Percentiles rank a stretch among this genome's conserved stretches.
These are phyloP conservation scores for Mimas tiliae DNA, from an alignment of 2,888 invertebrate species.

Conservation along the genomic window DNA sequence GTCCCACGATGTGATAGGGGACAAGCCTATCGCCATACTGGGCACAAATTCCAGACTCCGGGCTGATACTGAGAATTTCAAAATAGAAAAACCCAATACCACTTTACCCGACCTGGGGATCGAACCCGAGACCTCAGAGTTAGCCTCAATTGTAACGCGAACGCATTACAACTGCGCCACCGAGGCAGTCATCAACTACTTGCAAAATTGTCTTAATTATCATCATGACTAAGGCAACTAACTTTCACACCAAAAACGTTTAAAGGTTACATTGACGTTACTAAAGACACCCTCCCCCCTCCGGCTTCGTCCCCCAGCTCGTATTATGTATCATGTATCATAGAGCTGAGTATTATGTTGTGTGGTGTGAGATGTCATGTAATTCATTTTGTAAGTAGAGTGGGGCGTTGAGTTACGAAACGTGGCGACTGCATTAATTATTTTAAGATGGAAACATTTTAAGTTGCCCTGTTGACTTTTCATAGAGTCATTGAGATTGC, in stretches of 20 bases:
- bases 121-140: too few relatives aligned
- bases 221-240: not conserved
- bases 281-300: not conserved
- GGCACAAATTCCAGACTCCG: too few relatives aligned
- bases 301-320: not conserved
- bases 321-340: conserved; percentile 48
- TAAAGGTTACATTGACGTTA: conserved; percentile 12
- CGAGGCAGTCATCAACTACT: too few relatives aligned
- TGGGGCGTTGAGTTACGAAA: conserved; percentile 33
- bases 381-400: conserved; percentile 52
- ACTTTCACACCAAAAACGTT: not conserved
- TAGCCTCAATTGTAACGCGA: too few relatives aligned
- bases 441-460: conserved; percentile 27
- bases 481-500: too few relatives aligned
- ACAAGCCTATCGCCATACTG: too few relatives aligned
- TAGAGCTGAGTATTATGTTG: conserved; percentile 39
- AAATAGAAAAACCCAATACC: too few relatives aligned
- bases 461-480: too few relatives aligned
- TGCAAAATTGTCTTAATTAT: not conserved
- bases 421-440: conserved; percentile 32
- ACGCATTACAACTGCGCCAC: too few relatives aligned
- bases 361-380: conserved; percentile 53
- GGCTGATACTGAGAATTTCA: too few relatives aligned
- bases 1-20: too few relatives aligned
- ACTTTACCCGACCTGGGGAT: too few relatives aligned